phyloP scores from a whole-genome alignment of 2,113 vertebrate genomes.

The Dinomys branickii region DNA sequence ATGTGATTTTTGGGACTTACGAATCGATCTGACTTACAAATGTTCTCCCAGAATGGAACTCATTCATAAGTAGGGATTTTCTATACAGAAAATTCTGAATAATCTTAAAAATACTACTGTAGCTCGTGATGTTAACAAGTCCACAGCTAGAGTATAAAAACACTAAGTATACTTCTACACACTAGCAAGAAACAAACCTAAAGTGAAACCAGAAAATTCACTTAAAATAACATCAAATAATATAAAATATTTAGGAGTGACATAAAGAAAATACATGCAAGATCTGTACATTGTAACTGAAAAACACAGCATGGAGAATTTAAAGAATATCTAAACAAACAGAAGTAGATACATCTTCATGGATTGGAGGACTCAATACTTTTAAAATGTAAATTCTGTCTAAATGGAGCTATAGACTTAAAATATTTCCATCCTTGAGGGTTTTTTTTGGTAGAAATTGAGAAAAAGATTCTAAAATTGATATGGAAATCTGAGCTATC shows the following conservation, averaged over 20 bases:
- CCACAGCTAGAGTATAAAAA: not conserved
- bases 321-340: not conserved
- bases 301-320: not conserved
- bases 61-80: not conserved
- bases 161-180: not conserved
- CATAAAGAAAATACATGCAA: not conserved
- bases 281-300: not conserved
- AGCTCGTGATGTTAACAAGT: not conserved
- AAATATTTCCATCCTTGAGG: not conserved
- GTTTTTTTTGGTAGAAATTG: not conserved
- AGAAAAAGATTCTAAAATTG: not conserved
- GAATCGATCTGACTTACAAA: not conserved
- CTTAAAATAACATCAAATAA: not conserved
- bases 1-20: not conserved
- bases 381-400: not conserved
- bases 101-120: not conserved
- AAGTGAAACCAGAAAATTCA: not conserved
- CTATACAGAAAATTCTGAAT: not conserved
- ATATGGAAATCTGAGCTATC: not conserved
- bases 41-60: not conserved
- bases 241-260: not conserved
- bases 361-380: not conserved
- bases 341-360: not conserved
- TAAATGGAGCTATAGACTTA: not conserved
- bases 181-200: not conserved